Evolutionary conservation across 2,888 invertebrate species (phyloP), one percentile per base, ranked within the genome.

Genomic region (Seira sanloemensis): DNA sequence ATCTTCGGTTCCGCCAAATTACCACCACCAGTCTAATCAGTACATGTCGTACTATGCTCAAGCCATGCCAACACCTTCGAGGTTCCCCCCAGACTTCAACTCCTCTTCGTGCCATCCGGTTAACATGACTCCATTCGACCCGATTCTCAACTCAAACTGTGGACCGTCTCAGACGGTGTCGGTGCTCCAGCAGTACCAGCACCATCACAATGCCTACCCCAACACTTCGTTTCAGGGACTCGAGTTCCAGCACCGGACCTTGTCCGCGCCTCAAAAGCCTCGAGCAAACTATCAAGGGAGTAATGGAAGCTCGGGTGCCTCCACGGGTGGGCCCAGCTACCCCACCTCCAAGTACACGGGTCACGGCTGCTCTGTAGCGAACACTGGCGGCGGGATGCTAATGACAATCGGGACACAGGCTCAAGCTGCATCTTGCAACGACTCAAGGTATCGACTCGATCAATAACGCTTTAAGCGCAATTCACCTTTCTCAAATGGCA

Each of bases 151-250:
- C 67, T 68, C 54, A 25, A 27, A 21, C 19, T 23, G n/a, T 50
- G 12, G 16, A 2, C 1, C 50, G 2, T 12, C 50, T 50, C 16
- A 12, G n/a, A 12, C 37, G 5, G 37, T 12, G 12, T 37, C 37
- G 37, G 37, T 37, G 12, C n/a, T 18, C 2, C 2, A n/a, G 50
- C 50, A 50, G 16, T 7, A 75, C 74, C 78, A 27, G 58, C 50
- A 50, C 16, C 78, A 73, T 46, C 72, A 37, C 79, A 75, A n/a
- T 50, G 2, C 50, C 2, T 50, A 50, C 16, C 5, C 50, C 16
- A 50, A 12, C 21, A 19, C 83, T n/a, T 69, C 84, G 21, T 78
- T 84, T 27, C 84, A 84, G 71, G 84, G 84, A 75, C 65, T 84
- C 27, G 84, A 78, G 27, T 37, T 78, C 50, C 66, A 65, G 58